Base-by-base conservation (phyloP, 2,797 vertebrate genomes). In the Graptemys geographica region DNA sequence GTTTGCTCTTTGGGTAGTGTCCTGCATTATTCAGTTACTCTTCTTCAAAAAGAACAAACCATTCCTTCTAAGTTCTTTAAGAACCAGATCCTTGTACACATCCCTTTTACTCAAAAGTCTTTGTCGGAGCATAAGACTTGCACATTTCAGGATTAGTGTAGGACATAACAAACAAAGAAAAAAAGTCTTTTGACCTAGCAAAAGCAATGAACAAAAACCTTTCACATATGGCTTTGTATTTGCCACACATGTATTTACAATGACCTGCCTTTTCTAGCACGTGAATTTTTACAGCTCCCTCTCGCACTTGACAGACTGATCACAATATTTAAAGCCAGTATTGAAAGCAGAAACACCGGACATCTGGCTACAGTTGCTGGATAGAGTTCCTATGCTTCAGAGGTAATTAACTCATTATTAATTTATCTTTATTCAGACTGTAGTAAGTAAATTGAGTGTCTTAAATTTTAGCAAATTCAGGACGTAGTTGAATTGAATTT, bases 361-460 rank as follows among this genome's bases (percentile, higher is more conserved):
- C 13, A 76, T 0, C 0, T 27, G 5, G 47, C 31, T n/a, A 57
- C 19, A 59, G 74, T 49, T 51, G 28, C 44, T 57, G 53, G 1
- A 76, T 72, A 55, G 23, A 56, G 76, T 19, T 72, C 2, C 1
- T 62, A 0, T 52, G 79, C 5, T 2, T 80, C 25, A 85, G 59
- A 82, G 9, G 16, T 53, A 89, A 33, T 49, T 83, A 85, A 89
- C 3, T 86, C 31, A 25, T 0, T 79, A 56, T 62, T 51, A 3
- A 18, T 59, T 84, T 92, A 79, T 27, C 72, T 49, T 86, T 92
- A 79, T 27, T 79, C n/a, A n/a, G 10, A 81, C 87, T 11, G 16
- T 8, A 6, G 33, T 51, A 81, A 49, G 11, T 41, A 82, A 90
- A 76, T 1, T 0, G 4, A 83, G 5, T 49, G 33, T 19, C n/a